Conservation (phyloP, 2,797 vertebrate species). For the Rhynchotus rufescens region DNA sequence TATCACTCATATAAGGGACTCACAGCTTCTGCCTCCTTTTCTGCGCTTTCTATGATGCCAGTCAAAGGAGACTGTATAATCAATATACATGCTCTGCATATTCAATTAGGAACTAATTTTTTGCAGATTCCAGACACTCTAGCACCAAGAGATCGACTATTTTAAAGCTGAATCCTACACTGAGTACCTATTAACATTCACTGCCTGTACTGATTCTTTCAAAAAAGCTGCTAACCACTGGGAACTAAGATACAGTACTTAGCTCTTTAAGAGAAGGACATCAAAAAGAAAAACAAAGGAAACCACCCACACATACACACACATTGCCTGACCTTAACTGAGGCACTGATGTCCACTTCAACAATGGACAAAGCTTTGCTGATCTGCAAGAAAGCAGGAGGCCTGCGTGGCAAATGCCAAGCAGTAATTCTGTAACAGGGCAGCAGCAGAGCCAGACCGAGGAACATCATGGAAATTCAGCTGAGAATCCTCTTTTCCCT, state of each 20-base stretch:
- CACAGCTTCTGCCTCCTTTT: not conserved
- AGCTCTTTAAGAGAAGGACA: not conserved
- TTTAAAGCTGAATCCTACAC: not conserved
- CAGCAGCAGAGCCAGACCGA: not conserved
- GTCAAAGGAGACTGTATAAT: not conserved
- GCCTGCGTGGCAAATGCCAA: not conserved
- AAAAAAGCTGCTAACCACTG: not conserved
- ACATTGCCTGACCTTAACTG: not conserved
- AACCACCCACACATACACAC: no score
- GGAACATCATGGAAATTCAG: not conserved
- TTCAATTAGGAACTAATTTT: not conserved
- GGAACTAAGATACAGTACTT: not conserved
- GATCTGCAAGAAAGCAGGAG: not conserved
- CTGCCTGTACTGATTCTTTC: not conserved
- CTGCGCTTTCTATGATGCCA: not conserved
- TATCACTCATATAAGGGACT: no score
- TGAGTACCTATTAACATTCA: not conserved
- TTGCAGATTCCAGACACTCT: not conserved
- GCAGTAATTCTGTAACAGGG: not conserved
- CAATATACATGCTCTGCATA: not conserved
- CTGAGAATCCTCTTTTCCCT: not conserved
- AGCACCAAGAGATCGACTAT: not conserved
- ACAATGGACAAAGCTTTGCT: not conserved
- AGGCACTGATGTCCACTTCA: not conserved
- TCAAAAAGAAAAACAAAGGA: not conserved